Base-by-base conservation (phyloP, 2,888 invertebrate genomes). In the Andrena marginata region DNA sequence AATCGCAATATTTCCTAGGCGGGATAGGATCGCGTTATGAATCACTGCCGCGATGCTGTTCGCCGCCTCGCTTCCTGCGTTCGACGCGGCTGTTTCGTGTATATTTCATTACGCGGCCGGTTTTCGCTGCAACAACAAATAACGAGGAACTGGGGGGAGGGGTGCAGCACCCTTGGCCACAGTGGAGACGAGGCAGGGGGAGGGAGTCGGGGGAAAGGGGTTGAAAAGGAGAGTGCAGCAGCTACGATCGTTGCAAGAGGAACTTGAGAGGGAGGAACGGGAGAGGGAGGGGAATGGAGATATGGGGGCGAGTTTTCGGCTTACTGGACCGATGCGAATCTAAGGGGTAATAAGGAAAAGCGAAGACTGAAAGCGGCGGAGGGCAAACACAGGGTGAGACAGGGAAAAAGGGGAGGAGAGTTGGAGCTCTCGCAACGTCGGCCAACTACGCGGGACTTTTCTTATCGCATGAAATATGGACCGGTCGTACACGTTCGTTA, bases 21-120 rank as follows among this genome's bases (percentile, higher is more conserved):
- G 87, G 81, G 85, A 89, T 87, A 86, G 88, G 77, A 90, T 90
- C 89, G 88, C 77, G 87, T 90, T 90, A 90, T 90, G 90, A 90
- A 90, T 90, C 90, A 90, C 86, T 76, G 82, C 67, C 77, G 71
- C 75, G 81, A 26, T 42, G 63, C 13, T 76, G 79, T 62, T 71
- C 73, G 62, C 64, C 31, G 35, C 42, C 42, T 42, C 42, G 42
- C 42, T 42, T 42, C 42, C 42, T 42, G 35, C 56, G 75, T 79
- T 80, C 75, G 67, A 77, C 75, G 76, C 72, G 80, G 67, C 76
- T 77, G 76, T 86, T 87, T 86, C 88, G 83, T 86, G 80, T 87
- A 90, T 89, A 91, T 90, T 90, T 90, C 90, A 91, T 91, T 88
- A 88, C 85, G 82, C 81, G 86, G 83, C 69, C 83, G 82, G 86